Base-by-base conservation (phyloP, 2,797 vertebrate genomes). In the Manis pentadactyla region DNA sequence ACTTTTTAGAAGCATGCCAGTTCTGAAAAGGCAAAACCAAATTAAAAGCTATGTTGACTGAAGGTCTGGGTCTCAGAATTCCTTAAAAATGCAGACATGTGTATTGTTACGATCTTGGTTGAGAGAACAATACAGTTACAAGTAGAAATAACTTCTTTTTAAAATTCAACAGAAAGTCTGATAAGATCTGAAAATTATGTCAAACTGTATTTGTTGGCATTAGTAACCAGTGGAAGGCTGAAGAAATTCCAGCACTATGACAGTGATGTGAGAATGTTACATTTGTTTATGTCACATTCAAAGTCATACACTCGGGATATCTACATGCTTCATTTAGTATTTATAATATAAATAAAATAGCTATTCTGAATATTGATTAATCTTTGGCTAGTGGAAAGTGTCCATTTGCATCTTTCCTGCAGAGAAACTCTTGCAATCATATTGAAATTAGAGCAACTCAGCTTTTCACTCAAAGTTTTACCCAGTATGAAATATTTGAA, bases 21-120 rank as follows among this genome's bases (percentile, higher is more conserved):
- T 49, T 57, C 13, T 59, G 27, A 90, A 96, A 61, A 93, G 57
- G 37, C 69, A 93, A 92, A 93, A 89, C 78, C 51, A 96, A 77
- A 93, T n/a, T 87, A 74, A 64, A 87, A 85, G 57, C 37, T 59
- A 63, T 46, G 10, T 93, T 87, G n/a, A 74, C 18, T 39, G 18
- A 75, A 84, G n/a, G 53, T 92, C 78, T 69, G 46, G 94, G 46
- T 91, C 85, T 95, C 3, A 92, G 73, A 88, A 93, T 83, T 94
- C 55, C 68, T 83, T 51, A 94, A 83, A 90, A 39, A 92, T 79
- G 11, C 74, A 79, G 74, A 83, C 23, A 82, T 23, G 5, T 42
- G 6, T 75, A 31, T 55, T 63, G 12, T 39, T 85, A 57, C 2
- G 17, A 79, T 85, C 85, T 91, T 8, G 42, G n/a, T 27, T 85